Percentiles rank a stretch among this genome's conserved stretches.
Conservation (phyloP, 2,888 invertebrate genomes). For the Macaria liturata region DNA sequence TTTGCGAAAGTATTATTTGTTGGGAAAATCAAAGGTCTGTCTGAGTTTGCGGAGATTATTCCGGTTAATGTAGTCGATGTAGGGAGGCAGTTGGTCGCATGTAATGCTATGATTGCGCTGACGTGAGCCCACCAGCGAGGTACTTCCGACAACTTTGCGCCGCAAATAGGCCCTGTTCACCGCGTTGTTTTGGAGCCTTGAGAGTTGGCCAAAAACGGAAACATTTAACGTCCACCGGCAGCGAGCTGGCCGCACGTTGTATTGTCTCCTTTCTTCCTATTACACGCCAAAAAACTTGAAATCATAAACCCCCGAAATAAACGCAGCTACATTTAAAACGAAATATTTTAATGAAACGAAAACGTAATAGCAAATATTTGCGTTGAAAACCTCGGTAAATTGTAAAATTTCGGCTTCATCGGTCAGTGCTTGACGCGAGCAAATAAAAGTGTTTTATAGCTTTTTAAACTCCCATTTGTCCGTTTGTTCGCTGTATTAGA, state of each 20-base stretch:
- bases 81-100: constrained; percentile 28
- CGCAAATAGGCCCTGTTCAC: constrained; percentile 63
- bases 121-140: constrained; percentile 45
- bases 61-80: constrained; percentile 7
- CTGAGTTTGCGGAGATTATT: constrained; percentile 1
- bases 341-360: constrained; percentile 50
- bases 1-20: constrained; percentile 17
- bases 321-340: constrained; percentile 40
- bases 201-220: constrained; percentile 78
- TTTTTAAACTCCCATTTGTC: constrained; percentile 51
- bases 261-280: constrained; percentile 63
- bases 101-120: constrained; percentile 34
- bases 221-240: constrained; percentile 65
- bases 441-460: constrained; percentile 61
- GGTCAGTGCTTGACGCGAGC: constrained; percentile 51
- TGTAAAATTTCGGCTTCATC: constrained; percentile 56
- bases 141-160: constrained; percentile 51
- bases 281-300: constrained; percentile 62
- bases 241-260: constrained; percentile 51
- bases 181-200: constrained; percentile 76
- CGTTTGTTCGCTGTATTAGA: constrained; percentile 42
- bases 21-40: constrained; percentile 5
- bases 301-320: constrained; percentile 25
- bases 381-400: constrained; percentile 53
- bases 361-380: constrained; percentile 54